Evolutionary conservation across 2,797 vertebrate genomes (phyloP).

Genomic region (Balearica regulorum): DNA sequence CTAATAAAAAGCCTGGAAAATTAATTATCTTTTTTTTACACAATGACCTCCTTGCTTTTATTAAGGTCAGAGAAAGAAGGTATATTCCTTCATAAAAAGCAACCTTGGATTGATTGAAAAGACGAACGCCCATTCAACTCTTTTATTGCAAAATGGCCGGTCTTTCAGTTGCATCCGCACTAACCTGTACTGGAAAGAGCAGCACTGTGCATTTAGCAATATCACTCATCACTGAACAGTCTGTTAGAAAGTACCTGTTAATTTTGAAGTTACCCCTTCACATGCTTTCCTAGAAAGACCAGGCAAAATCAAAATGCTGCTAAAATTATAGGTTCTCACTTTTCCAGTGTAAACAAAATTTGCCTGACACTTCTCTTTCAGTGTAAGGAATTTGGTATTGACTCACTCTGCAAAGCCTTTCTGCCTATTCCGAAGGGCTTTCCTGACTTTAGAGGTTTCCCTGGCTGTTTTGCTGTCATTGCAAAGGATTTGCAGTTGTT

Average conservation of each 20-base stretch:
- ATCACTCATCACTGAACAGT: neutral
- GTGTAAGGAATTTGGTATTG: neutral
- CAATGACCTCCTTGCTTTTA: conserved; percentile 35
- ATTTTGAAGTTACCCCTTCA: neutral
- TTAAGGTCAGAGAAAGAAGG: conserved; percentile 69
- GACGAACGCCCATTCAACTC: conserved; percentile 48
- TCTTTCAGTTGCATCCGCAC: neutral
- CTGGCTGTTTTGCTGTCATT: neutral
- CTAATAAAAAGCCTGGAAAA: neutral
- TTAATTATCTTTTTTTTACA: conserved; percentile 40
- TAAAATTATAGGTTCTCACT: neutral
- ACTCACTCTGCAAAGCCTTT: neutral
- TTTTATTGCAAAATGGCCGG: conserved; percentile 29
- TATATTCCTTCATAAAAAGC: conserved; percentile 64
- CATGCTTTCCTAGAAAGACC: neutral
- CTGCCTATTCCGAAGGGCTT: neutral
- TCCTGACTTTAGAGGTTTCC: neutral
- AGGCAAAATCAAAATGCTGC: neutral
- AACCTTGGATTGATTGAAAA: conserved; percentile 45
- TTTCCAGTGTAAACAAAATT: neutral
- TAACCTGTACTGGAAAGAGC: conserved; percentile 33
- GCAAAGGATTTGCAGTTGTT: neutral
- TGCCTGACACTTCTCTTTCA: neutral
- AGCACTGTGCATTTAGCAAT: conserved; percentile 3
- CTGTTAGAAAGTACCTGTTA: neutral